Percentiles rank a stretch among this genome's conserved stretches.
These are phyloP conservation scores for Sycophila sp. DNA, from an alignment of 1,140 invertebrate genomes.

Conservation along the genomic window DNA sequence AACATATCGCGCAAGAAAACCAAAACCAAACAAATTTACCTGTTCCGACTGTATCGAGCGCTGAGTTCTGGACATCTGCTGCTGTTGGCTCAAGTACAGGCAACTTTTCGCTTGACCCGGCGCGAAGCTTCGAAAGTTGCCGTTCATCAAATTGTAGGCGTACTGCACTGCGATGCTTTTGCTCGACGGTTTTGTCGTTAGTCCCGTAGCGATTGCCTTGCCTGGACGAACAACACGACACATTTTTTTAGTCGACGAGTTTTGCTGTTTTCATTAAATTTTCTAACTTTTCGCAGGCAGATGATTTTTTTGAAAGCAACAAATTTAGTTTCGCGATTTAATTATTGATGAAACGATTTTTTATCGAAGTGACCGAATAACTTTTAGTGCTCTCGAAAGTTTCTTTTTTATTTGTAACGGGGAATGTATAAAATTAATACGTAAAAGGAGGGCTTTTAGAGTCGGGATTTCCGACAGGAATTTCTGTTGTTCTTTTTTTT, in stretches of 20 bases:
- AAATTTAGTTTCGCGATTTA: too few species aligned
- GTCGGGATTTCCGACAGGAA: too few species aligned
- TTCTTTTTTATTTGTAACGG: too few species aligned
- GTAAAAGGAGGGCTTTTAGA: too few species aligned
- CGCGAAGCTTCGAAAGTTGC: constrained; percentile 44
- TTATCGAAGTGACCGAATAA: too few species aligned
- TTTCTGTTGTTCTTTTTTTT: too few species aligned
- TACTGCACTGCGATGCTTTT: constrained; percentile 50
- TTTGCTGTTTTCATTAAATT: background rate
- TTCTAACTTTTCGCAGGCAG: too few species aligned
- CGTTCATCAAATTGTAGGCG: constrained; percentile 49
- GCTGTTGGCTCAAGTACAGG: constrained; percentile 54
- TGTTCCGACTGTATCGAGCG: constrained; percentile 52
- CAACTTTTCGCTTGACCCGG: constrained; percentile 56
- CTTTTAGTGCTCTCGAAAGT: too few species aligned
- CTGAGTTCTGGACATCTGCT: constrained; percentile 53
- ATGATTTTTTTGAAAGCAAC: too few species aligned
- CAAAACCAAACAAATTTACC: constrained; percentile 1
- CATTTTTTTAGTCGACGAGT: background rate
- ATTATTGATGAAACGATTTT: too few species aligned
- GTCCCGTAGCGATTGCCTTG: background rate
- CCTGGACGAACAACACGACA: constrained; percentile 8
- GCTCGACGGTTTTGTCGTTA: constrained; percentile 9
- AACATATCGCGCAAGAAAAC: background rate
- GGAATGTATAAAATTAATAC: too few species aligned